Evolutionary conservation across 1,140 invertebrate species (phyloP), one percentile per base, ranked within the genome.

Genomic region (Drosophila lini): DNA sequence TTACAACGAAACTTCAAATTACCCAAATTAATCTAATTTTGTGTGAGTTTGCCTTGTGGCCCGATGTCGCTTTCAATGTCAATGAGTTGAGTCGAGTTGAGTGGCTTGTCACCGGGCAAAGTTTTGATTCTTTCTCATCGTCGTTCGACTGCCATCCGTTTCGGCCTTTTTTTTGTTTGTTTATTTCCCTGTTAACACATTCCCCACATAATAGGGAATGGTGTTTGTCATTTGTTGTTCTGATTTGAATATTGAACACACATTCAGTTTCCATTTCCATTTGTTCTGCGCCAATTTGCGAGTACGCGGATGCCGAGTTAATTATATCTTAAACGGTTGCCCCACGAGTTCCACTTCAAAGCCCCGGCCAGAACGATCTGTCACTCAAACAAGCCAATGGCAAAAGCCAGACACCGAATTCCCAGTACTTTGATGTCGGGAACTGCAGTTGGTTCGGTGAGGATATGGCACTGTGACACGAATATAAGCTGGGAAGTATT

Each of bases 1-100:
- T 86, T 86, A 86, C 83, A 86, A 89, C 84, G 69, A 86, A 89
- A 80, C 84, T 83, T 83, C 77, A 78, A 89, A 86, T 89, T 83
- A 74, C 80, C 84, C 76, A 86, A 86, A 86, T 86, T 86, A 86
- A 88, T 86, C 83, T 83, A 89, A 89, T 89, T 86, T 80, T 89
- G 73, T 68, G 83, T 74, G 78, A 81, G 65, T 58, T 50, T 56
- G 38, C 53, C 41, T 63, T 25, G 48, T 40, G 15, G 48, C 15
- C 36, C 36, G 58, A 47, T 71, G 57, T 69, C 56, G 45, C 59
- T 74, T 74, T 77, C 80, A 83, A 84, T 86, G 82, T 86, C 83
- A 86, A 82, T 88, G 83, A 64, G 82, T 80, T 83, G 80, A 79
- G 70, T 68, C 80, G 81, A 62, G 81, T 81, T 85, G 81, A 81